These are phyloP conservation scores for Pteropus alecto DNA, from an alignment of 2,113 vertebrate genomes.

Conservation along the genomic window DNA sequence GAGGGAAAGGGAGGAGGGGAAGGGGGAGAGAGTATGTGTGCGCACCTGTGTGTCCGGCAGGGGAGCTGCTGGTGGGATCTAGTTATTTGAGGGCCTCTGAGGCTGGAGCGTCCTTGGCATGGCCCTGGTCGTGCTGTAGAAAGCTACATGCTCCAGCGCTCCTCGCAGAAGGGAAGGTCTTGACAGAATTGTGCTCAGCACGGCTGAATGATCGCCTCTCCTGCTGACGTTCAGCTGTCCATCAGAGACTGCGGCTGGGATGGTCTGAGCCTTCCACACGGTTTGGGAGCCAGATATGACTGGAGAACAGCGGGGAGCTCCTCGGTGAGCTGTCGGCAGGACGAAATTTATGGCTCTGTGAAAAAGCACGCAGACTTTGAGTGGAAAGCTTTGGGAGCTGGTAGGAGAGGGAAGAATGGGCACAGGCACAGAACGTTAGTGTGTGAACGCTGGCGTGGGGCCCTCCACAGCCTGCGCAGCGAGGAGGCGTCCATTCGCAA, in stretches of 20 bases:
- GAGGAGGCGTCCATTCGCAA: not conserved
- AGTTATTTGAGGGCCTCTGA: not conserved
- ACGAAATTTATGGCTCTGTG: not conserved
- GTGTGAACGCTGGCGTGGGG: not conserved
- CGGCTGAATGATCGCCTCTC: not conserved
- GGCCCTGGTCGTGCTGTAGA: not conserved
- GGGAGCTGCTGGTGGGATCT: not conserved
- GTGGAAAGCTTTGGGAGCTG: not conserved
- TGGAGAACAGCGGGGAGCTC: not conserved
- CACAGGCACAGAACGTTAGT: not conserved
- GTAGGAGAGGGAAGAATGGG: not conserved
- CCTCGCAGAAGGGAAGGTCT: not conserved
- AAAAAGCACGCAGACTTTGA: not conserved
- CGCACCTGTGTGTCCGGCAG: rapidly evolving
- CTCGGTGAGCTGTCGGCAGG: not conserved
- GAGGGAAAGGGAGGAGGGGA: not conserved
- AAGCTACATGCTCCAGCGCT: rapidly evolving
- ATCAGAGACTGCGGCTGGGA: not conserved
- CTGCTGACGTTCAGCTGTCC: not conserved
- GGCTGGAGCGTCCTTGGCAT: not conserved
- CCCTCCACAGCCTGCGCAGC: not conserved
- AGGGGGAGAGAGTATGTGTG: not conserved
- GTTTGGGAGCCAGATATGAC: not conserved
- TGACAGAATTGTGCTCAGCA: not conserved
- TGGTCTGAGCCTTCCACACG: not conserved